These are phyloP conservation scores for Leuctra nigra DNA, from an alignment of 2,888 invertebrate species.

Conservation along the genomic window DNA sequence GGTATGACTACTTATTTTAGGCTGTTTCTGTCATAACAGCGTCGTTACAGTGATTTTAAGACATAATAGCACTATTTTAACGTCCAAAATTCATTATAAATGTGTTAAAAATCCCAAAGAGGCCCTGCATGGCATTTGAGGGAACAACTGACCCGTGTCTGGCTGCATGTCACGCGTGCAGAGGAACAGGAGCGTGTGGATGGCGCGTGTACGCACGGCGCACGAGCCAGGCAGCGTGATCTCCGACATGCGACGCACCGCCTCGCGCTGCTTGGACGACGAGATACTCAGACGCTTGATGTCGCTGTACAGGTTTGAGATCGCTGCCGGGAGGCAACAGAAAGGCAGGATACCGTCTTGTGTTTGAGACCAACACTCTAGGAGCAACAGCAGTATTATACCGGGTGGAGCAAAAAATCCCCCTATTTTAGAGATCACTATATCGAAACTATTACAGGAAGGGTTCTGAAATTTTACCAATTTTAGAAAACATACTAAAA, in stretches of 20 bases:
- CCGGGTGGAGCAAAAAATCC: no score
- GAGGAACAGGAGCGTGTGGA: conserved; percentile 62
- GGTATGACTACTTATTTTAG: no score
- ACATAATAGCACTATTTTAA: background rate
- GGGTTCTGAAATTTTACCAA: no score
- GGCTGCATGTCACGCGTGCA: conserved; percentile 49
- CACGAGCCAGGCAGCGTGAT: background rate
- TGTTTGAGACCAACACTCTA: no score
- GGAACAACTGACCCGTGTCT: conserved; percentile 28
- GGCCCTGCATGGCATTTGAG: background rate
- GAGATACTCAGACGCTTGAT: no score
- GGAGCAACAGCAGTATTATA: no score
- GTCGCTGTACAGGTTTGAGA: no score
- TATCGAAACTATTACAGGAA: no score
- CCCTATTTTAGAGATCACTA: no score
- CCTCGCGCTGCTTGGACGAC: background rate
- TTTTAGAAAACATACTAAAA: no score
- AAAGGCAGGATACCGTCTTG: no score
- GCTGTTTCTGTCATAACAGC: background rate
- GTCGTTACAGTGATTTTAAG: background rate
- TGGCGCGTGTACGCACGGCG: conserved; percentile 31
- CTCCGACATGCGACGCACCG: background rate
- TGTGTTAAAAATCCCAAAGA: background rate
- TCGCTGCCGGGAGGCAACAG: no score
- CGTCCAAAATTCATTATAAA: background rate